Percentiles rank a stretch among this genome's conserved stretches.
These are phyloP conservation scores for Arenaria interpres DNA, from an alignment of 2,113 vertebrate species.

Conservation along the genomic window DNA sequence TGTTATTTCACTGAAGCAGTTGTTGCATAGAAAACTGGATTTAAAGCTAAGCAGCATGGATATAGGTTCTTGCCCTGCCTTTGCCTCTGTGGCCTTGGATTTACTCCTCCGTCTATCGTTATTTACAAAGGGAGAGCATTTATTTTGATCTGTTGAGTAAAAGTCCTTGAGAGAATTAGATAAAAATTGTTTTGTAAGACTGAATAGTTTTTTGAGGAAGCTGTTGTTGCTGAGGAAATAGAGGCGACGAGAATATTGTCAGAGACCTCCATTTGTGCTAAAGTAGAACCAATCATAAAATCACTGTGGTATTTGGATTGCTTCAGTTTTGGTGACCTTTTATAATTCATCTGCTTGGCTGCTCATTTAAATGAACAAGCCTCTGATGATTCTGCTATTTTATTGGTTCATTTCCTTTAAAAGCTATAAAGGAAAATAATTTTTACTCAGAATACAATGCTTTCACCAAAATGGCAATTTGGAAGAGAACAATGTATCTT, in stretches of 20 bases:
- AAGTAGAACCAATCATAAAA: not conserved
- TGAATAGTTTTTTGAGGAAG: not conserved
- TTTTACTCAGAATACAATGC: not conserved
- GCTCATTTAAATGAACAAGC: not conserved
- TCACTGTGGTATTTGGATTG: not conserved
- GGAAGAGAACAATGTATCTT: not conserved
- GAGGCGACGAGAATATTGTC: not conserved
- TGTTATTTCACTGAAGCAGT: not conserved
- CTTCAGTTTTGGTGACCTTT: not conserved
- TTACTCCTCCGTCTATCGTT: not conserved
- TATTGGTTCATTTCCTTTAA: conserved; percentile 34
- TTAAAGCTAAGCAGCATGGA: not conserved
- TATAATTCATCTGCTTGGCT: not conserved
- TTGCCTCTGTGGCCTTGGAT: not conserved
- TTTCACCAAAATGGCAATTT: not conserved
- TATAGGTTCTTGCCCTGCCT: not conserved
- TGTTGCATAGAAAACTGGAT: not conserved
- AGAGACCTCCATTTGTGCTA: not conserved
- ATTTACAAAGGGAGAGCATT: not conserved
- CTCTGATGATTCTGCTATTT: not conserved
- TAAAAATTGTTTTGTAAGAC: not conserved
- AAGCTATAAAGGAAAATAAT: not conserved
- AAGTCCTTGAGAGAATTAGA: not conserved
- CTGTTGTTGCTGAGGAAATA: not conserved
- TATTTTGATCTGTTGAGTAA: not conserved